Conservation (phyloP, 92 coral and sea anemone genomes). For the Meandrina meandrites region DNA sequence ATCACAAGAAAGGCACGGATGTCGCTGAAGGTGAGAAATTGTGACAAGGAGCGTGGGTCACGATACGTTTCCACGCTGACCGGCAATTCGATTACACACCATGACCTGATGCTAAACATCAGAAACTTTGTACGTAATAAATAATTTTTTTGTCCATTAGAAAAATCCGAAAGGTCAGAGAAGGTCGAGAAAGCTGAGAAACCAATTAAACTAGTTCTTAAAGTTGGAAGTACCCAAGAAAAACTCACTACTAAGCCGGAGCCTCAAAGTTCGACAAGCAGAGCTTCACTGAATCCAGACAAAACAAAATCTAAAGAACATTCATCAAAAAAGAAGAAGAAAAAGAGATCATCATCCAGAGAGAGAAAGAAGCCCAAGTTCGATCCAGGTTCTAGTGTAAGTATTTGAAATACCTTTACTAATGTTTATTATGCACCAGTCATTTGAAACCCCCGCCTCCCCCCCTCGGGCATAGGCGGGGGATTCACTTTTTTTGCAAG, state of each 20-base stretch:
- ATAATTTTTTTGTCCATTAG: slow-evolving; percentile 15
- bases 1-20: slow-evolving; percentile 84
- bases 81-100: not conserved
- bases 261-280: slow-evolving; percentile 37
- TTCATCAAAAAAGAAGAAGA: slow-evolving; percentile 90
- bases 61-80: not conserved
- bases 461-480: too few relatives aligned
- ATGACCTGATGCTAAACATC: not conserved
- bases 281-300: slow-evolving; percentile 34
- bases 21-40: slow-evolving; percentile 59
- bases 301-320: slow-evolving; percentile 76
- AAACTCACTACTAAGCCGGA: slow-evolving; percentile 56
- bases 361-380: slow-evolving; percentile 87
- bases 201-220: slow-evolving; percentile 91
- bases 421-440: too few relatives aligned
- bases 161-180: slow-evolving; percentile 51
- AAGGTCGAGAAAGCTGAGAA: slow-evolving; percentile 68
- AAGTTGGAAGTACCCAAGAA: slow-evolving; percentile 79
- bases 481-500: too few relatives aligned
- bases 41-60: not conserved
- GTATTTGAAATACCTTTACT: not conserved
- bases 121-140: not conserved
- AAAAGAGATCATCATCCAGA: slow-evolving; percentile 81
- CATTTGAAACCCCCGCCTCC: too few relatives aligned
- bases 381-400: slow-evolving; percentile 63